phyloP scores from a whole-genome alignment of 2,888 invertebrate genomes.

The Eristalinus sepulchralis region DNA sequence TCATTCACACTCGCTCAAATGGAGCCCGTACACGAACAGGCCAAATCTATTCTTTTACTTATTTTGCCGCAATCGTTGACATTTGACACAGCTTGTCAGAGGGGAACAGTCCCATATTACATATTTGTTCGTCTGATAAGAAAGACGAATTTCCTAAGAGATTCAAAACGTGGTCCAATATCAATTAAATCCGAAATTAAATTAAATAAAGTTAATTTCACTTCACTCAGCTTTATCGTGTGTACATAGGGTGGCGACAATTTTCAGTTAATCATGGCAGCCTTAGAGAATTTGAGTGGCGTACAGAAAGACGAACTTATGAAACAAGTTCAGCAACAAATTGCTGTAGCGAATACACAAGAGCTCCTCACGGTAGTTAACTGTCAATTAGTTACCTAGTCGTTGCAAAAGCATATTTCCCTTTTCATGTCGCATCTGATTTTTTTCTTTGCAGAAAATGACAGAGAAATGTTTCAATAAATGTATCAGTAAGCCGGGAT shows the following conservation, averaged over 20 bases:
- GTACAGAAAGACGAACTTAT: conserved; percentile 93
- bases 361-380: conserved; percentile 90
- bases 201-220: background rate
- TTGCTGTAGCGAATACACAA: conserved; percentile 96
- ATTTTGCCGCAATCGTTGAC: background rate
- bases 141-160: no score
- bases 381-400: background rate
- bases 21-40: no score
- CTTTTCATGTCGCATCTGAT: background rate
- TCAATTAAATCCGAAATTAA: background rate
- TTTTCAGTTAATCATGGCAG: conserved; percentile 19
- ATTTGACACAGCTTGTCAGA: no score
- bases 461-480: conserved; percentile 98
- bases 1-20: no score
- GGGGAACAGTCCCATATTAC: no score
- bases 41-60: background rate
- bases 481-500: conserved; percentile 95
- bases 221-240: background rate
- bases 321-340: conserved; percentile 97
- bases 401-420: background rate
- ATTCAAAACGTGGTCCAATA: conserved; percentile 31
- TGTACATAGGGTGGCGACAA: background rate
- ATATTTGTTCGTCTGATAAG: no score
- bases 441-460: conserved; percentile 88
- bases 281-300: conserved; percentile 84